These are phyloP conservation scores for Microchrysa polita DNA, from an alignment of 2,888 invertebrate species.

Conservation along the genomic window DNA sequence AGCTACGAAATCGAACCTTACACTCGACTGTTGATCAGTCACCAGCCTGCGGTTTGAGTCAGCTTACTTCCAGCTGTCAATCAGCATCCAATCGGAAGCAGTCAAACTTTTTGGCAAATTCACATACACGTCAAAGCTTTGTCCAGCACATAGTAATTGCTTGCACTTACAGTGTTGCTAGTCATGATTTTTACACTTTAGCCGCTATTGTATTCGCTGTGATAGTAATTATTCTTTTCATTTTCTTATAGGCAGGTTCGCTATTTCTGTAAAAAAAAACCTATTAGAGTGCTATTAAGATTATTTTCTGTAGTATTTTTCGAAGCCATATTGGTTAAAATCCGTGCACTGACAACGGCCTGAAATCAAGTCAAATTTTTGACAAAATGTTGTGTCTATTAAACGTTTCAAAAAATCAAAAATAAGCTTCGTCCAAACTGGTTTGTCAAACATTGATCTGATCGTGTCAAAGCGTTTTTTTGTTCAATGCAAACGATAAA, in stretches of 20 bases:
- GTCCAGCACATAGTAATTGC: conserved; percentile 75
- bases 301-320: neutral
- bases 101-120: conserved; percentile 21
- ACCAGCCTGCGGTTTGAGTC: conserved; percentile 44
- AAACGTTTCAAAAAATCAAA: too few species aligned
- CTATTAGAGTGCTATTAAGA: neutral
- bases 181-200: conserved; percentile 78
- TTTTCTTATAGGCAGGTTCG: neutral
- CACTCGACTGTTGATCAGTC: neutral
- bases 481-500: too few species aligned
- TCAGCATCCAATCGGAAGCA: neutral
- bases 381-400: too few species aligned
- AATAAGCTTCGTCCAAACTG: too few species aligned
- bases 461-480: too few species aligned
- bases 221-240: conserved; percentile 75
- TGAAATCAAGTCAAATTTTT: too few species aligned
- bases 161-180: conserved; percentile 79
- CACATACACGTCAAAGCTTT: conserved; percentile 56
- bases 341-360: too few species aligned
- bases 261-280: neutral
- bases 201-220: conserved; percentile 80
- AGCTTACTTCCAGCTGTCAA: conserved; percentile 43
- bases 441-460: too few species aligned
- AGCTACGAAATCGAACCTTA: conserved; percentile 29
- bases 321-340: neutral